phyloP scores from a whole-genome alignment of 2,113 vertebrate species.

The Otolemur garnettii region DNA sequence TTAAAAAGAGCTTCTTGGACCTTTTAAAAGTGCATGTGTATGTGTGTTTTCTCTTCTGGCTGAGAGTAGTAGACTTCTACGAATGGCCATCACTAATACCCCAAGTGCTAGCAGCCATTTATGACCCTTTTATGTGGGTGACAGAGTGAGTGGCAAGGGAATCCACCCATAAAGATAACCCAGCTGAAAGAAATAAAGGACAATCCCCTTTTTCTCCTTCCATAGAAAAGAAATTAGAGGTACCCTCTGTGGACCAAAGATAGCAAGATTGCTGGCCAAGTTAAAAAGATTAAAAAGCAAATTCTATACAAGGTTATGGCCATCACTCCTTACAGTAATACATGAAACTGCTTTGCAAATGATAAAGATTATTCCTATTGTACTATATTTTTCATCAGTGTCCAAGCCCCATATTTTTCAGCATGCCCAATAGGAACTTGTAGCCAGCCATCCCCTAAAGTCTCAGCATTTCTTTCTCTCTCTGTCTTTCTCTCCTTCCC shows the following conservation, averaged over 20 bases:
- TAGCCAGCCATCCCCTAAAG: neutral
- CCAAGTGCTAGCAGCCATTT: neutral
- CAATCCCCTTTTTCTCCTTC: neutral
- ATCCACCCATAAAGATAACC: neutral
- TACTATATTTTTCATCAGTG: neutral
- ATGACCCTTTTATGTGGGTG: neutral
- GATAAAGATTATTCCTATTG: neutral
- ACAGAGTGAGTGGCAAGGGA: neutral
- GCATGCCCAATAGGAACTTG: neutral
- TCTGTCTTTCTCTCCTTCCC: too few species aligned
- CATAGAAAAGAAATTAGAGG: neutral
- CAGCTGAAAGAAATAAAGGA: neutral
- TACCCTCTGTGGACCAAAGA: neutral
- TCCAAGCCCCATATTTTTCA: neutral
- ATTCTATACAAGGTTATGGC: neutral
- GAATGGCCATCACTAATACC: neutral
- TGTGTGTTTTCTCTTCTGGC: neutral
- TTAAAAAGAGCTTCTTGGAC: neutral
- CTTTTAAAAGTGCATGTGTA: neutral
- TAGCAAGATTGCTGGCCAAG: neutral
- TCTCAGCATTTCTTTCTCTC: neutral
- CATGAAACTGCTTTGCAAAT: neutral
- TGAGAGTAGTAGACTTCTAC: neutral
- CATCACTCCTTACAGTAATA: neutral
- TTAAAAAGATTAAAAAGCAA: neutral